Evolutionary conservation across 1,140 invertebrate genomes (phyloP), one percentile per base, ranked within the genome.

Genomic region (Drosophila sucinea): DNA sequence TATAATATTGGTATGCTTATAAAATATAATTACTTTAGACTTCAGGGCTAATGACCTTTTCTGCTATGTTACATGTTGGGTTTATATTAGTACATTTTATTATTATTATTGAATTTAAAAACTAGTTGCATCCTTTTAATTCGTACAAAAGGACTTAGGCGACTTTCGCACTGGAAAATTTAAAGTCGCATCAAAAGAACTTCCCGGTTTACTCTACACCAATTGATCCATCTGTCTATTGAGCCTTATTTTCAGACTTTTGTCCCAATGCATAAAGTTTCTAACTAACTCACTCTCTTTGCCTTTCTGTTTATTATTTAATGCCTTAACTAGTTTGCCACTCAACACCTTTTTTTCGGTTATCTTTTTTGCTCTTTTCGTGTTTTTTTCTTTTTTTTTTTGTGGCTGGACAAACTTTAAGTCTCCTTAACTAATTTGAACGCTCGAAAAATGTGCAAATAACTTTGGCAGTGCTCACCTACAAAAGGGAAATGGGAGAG

Each of bases 361-460:
- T 51, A 51, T 51, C 44, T 51, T 27, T 27, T 23, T 17, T 1
- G n/a, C 17, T 57, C 3, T 23, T 23, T 4, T 1, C 23, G 32
- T 2, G 4, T 30, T 30, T 32, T 32, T 56, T 32, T 29, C 5
- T n/a, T 29, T 17, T 56, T 30, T 4, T 17, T 57, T 23, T 57
- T 57, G 17, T 25, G 44, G 44, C 17, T 32, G 44, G 63, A 17
- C 38, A 83, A 79, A 79, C 68, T 83, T 79, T 75, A 70, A 79
- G 70, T 68, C 62, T 76, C 66, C 75, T 81, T 81, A 78, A 82
- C 79, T 78, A 82, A 82, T 82, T 82, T 81, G 74, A 77, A 55
- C 70, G 60, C 63, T 70, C 70, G 74, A 81, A 81, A 81, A 81
- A 76, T 80, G 68, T 81, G 73, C 78, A 82, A 82, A 82, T 82